Conservation (phyloP, 53 echinoderm and acorn worm species). For the Apostichopus leukothele region DNA sequence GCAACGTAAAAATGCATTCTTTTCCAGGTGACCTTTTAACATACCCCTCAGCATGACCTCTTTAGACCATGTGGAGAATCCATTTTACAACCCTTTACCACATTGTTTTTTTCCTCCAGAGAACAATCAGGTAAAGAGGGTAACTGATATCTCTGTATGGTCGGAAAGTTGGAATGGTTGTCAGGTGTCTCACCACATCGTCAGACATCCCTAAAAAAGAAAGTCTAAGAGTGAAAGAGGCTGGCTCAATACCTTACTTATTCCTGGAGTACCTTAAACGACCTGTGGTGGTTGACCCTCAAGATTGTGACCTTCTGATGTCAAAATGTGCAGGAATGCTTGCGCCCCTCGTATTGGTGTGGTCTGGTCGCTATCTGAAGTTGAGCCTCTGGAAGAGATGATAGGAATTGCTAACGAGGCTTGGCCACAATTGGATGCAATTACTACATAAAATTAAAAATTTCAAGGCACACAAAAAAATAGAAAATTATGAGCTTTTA, state of each 20-base stretch:
- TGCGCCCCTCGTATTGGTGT: conserved; percentile 30
- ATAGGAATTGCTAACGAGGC: conserved; percentile 9
- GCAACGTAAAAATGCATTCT: neutral
- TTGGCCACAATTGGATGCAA: neutral
- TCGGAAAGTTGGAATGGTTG: conserved; percentile 40
- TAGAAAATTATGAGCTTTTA: too few species aligned
- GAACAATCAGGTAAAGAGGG: conserved; percentile 45
- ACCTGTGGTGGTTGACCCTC: conserved; percentile 18
- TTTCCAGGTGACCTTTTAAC: neutral
- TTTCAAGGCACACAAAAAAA: too few species aligned
- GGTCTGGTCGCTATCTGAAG: conserved; percentile 24
- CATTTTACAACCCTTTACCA: conserved; percentile 27
- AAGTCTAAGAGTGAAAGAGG: conserved; percentile 30
- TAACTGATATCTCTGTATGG: conserved; percentile 40
- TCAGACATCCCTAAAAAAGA: neutral
- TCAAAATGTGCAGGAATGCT: conserved; percentile 36
- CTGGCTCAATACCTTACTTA: conserved; percentile 37
- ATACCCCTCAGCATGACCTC: neutral
- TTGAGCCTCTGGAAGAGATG: conserved; percentile 27
- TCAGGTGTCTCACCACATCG: conserved; percentile 26
- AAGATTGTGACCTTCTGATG: conserved; percentile 34
- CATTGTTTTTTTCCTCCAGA: conserved; percentile 44
- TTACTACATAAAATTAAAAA: too few species aligned
- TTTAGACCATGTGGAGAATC: neutral
- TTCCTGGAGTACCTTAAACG: conserved; percentile 26